Base-by-base conservation (phyloP, 2,888 invertebrate species). In the Baronia brevicornis region DNA sequence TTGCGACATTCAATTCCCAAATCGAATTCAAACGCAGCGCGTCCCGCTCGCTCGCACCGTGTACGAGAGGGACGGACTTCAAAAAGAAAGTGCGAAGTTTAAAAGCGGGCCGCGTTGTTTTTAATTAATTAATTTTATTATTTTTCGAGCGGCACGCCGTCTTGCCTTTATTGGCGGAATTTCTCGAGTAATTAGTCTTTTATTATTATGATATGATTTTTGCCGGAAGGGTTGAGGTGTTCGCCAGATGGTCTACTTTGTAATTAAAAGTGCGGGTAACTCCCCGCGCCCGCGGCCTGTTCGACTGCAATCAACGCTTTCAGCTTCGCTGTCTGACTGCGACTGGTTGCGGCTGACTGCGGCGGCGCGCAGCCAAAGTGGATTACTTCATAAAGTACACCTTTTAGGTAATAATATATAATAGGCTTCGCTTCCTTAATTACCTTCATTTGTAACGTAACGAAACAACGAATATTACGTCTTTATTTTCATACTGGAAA, bases 121-220 rank as follows among this genome's bases (percentile, higher is more conserved):
- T 84, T 78, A 82, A 79, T 85, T 82, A 84, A 84, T 84, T 84
- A 75, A 78, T 84, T 79, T 79, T 80, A 84, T 84, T 78, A 80
- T 84, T 79, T 73, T 70, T 63, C 64, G 56, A 46, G 51, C 44
- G 54, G 51, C 48, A n/a, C 77, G 66, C 75, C 69, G 65, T 57
- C 68, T 82, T 80, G 82, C 67, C 73, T 71, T 79, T 80, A 84
- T 77, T 72, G 80, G 77, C 60, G 61, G 70, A 77, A 75, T 72
- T 68, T 71, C 68, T 72, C 68, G 64, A 71, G 78, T 74, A 80
- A 84, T 84, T 84, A 84, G 73, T 75, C 74, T 84, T 84, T 84
- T 85, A 85, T 85, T 84, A 74, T 85, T 78, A 74, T n/a, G n/a
- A n/a, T 82, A 78, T 82, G 80, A 84, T 82, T 80, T 79, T 74